Conservation (phyloP, 2,888 invertebrate species). For the Caenorhabditis zanzibari region DNA sequence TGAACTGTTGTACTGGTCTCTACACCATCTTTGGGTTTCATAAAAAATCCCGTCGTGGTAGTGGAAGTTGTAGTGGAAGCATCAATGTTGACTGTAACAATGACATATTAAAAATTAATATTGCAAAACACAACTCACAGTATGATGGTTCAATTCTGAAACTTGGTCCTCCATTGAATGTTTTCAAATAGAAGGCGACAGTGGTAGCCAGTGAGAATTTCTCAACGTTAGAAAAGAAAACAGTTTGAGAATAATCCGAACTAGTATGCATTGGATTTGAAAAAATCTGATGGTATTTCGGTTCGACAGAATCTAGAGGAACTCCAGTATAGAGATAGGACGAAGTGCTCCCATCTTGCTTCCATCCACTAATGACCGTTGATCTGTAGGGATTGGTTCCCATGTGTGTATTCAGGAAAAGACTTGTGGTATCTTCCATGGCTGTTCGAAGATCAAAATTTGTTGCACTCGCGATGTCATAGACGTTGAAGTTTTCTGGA, state of each 20-base stretch:
- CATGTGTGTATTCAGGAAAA: constrained; percentile 2
- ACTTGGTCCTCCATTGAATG: background rate
- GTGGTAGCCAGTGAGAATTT: constrained; percentile 1
- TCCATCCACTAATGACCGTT: background rate
- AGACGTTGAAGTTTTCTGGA: constrained; percentile 36
- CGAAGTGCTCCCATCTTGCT: background rate
- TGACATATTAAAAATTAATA: background rate
- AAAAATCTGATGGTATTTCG: background rate
- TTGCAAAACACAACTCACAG: background rate
- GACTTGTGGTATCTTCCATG: background rate
- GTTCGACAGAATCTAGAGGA: background rate
- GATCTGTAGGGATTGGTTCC: constrained; percentile 1
- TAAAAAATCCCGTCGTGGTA: constrained; percentile 29
- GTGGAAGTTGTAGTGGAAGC: background rate
- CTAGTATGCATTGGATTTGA: background rate
- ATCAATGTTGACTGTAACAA: background rate
- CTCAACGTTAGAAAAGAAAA: constrained; percentile 1
- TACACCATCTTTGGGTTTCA: background rate
- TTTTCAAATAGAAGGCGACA: constrained; percentile 2
- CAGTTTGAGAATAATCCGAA: background rate
- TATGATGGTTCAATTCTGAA: background rate
- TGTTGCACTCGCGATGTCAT: background rate
- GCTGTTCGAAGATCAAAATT: background rate
- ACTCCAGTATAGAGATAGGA: constrained; percentile 2
- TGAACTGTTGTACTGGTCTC: background rate